These are phyloP conservation scores for Petrophora chlorosata DNA, from an alignment of 2,888 invertebrate genomes.

Conservation along the genomic window DNA sequence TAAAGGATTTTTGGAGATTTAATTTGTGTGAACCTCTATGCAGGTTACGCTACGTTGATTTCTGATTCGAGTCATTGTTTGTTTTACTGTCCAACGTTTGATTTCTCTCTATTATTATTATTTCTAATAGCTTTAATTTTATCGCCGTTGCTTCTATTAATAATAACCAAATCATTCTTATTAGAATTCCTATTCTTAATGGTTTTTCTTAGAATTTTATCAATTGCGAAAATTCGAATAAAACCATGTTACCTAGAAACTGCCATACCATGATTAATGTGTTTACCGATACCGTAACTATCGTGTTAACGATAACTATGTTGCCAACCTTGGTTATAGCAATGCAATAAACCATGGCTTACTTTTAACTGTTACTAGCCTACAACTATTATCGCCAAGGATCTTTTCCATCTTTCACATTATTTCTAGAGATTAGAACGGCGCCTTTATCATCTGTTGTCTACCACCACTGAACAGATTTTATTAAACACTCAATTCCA, in stretches of 20 bases:
- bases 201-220: not conserved
- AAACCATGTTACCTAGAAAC: conserved; percentile 24
- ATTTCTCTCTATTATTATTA: conserved; percentile 34
- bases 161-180: not conserved
- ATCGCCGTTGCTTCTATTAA: conserved; percentile 8
- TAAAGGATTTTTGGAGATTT: conserved; percentile 67
- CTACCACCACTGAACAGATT: too few species aligned
- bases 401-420: too few species aligned
- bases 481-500: too few species aligned
- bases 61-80: conserved; percentile 53
- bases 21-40: conserved; percentile 75
- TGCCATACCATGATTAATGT: conserved; percentile 46
- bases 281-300: conserved; percentile 41
- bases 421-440: too few species aligned
- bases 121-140: conserved; percentile 33
- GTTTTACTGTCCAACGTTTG: conserved; percentile 42
- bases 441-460: too few species aligned
- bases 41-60: conserved; percentile 55
- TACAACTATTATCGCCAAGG: not conserved
- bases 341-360: conserved; percentile 35
- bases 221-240: conserved; percentile 24
- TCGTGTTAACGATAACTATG: conserved; percentile 42
- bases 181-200: not conserved
- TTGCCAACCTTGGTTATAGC: conserved; percentile 44
- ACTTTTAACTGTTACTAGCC: conserved; percentile 29